phyloP scores from a whole-genome alignment of 1,140 invertebrate species.

The Leucophenga varia region DNA sequence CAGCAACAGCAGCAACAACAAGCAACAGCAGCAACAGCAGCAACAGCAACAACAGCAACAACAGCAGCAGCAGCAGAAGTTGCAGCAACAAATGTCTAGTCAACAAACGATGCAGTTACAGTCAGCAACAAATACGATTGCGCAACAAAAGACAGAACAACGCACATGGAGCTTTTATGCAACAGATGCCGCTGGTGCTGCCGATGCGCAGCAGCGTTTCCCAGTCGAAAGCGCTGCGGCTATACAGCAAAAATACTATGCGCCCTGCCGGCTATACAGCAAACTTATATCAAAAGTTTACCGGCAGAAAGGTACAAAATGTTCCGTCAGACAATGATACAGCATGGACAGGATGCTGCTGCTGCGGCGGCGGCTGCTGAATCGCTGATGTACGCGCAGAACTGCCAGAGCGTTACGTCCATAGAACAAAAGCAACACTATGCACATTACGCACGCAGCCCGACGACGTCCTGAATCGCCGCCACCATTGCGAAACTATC shows the following conservation, averaged over 20 bases:
- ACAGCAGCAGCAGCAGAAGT: slow-evolving; percentile 11
- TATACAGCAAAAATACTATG: slow-evolving; percentile 46
- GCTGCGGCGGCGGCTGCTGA: slow-evolving; percentile 33
- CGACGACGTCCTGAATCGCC: slow-evolving; percentile 65
- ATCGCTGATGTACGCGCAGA: slow-evolving; percentile 46
- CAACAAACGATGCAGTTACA: slow-evolving; percentile 21
- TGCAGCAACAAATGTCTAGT: slow-evolving; percentile 36
- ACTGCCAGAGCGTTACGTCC: slow-evolving; percentile 47
- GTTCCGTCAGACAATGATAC: slow-evolving; percentile 55
- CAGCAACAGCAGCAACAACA: slow-evolving; percentile 13
- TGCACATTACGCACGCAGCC: slow-evolving; percentile 54
- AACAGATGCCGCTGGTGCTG: slow-evolving; percentile 8
- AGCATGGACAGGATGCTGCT: slow-evolving; percentile 32
- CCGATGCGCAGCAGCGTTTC: slow-evolving; percentile 35
- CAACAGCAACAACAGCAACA: slow-evolving; percentile 1
- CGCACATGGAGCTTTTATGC: slow-evolving; percentile 52
- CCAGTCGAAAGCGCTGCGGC: slow-evolving; percentile 35
- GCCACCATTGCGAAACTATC: slow-evolving; percentile 65
- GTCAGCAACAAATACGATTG: slow-evolving; percentile 25
- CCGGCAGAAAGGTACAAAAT: slow-evolving; percentile 55
- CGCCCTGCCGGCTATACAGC: slow-evolving; percentile 42
- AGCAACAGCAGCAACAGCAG: slow-evolving; percentile 18
- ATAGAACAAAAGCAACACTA: slow-evolving; percentile 53
- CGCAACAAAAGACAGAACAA: slow-evolving; percentile 51
- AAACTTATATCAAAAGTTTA: slow-evolving; percentile 59